phyloP scores from a whole-genome alignment of 2,888 invertebrate genomes.

The Thelaira solivaga region DNA sequence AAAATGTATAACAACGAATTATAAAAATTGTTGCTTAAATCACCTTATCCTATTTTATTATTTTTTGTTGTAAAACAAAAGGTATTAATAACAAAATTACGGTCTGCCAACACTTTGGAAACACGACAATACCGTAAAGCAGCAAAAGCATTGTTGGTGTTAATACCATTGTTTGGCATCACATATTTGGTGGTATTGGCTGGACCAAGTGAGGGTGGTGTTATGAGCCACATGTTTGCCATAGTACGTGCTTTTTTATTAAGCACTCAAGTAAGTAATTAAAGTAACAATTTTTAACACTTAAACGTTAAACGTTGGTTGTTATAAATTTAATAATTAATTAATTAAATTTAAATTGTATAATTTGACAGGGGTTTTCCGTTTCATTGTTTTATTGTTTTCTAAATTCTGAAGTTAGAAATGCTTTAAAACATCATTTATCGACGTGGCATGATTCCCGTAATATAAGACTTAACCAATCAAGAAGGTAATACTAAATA shows the following conservation, averaged over 20 bases:
- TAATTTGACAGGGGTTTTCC: constrained; percentile 85
- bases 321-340: neutral
- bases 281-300: neutral
- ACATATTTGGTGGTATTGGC: constrained; percentile 92
- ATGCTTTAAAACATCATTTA: constrained; percentile 87
- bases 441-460: constrained; percentile 76
- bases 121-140: constrained; percentile 94
- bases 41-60: neutral
- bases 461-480: constrained; percentile 75
- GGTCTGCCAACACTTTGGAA: constrained; percentile 92
- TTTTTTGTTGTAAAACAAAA: constrained; percentile 70
- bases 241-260: constrained; percentile 88
- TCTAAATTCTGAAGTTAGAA: constrained; percentile 93
- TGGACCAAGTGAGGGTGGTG: constrained; percentile 85
- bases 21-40: too few relatives aligned
- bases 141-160: constrained; percentile 91
- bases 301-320: neutral
- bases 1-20: too few relatives aligned
- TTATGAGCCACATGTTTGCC: constrained; percentile 86
- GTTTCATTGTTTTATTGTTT: constrained; percentile 96
- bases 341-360: constrained; percentile 33
- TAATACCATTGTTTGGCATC: constrained; percentile 95
- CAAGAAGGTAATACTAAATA: constrained; percentile 73
- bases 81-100: constrained; percentile 94
- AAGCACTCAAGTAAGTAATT: constrained; percentile 88